Percentiles rank a stretch among this genome's conserved stretches.
Conservation (phyloP, 2,113 vertebrate species). For the Marmota flaviventris region DNA sequence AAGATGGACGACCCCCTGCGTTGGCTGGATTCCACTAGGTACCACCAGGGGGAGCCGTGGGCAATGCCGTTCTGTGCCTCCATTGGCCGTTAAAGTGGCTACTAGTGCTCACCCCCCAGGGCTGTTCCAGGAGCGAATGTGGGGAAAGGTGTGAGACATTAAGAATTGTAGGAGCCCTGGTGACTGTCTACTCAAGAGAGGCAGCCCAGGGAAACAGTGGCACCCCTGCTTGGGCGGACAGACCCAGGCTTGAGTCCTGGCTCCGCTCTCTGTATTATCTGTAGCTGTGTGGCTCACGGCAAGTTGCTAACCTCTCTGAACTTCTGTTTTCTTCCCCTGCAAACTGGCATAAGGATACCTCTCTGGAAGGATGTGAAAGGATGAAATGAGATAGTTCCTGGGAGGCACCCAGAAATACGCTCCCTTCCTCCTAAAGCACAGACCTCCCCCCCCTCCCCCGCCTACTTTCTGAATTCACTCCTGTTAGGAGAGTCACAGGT, state of each 20-base stretch:
- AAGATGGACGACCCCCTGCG: too few relatives aligned
- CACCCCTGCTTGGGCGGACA: fast-evolving
- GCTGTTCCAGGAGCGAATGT: neutral
- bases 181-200: neutral
- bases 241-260: neutral
- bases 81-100: neutral
- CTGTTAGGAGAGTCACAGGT: neutral
- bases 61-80: neutral
- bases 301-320: neutral
- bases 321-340: neutral
- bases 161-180: neutral
- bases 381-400: neutral
- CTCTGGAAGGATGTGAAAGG: neutral
- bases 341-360: neutral
- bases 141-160: neutral
- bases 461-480: neutral
- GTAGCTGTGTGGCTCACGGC: neutral
- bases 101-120: neutral
- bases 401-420: neutral
- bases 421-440: neutral
- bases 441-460: neutral
- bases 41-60: fast-evolving
- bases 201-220: neutral
- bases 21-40: neutral
- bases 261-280: neutral